Conservation (phyloP, 2,113 vertebrate genomes). For the Tyto alba region DNA sequence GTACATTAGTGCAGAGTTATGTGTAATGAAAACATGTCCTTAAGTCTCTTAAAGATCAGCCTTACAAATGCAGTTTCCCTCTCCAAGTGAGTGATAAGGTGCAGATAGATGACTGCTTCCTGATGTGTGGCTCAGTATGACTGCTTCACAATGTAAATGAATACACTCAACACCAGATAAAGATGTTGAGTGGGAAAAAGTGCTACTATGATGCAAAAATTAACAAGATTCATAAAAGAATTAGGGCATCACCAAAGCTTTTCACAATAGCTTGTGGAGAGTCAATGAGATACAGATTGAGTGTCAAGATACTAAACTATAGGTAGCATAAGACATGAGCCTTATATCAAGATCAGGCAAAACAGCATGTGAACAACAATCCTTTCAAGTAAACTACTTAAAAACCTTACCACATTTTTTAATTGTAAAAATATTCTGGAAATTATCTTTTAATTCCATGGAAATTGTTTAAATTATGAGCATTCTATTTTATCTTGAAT, state of each 20-base stretch:
- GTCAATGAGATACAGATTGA: background rate
- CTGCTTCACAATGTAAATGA: background rate
- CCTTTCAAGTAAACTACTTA: background rate
- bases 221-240: background rate
- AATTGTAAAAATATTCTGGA: background rate
- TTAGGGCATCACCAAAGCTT: background rate
- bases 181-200: background rate
- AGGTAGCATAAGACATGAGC: background rate
- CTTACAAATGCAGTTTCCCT: background rate
- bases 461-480: background rate
- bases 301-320: background rate
- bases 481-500: background rate
- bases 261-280: background rate
- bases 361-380: background rate
- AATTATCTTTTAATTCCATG: background rate
- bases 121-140: background rate
- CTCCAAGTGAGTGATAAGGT: background rate
- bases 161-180: background rate
- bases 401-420: background rate
- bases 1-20: accelerated
- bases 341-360: background rate
- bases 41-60: background rate
- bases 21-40: background rate
- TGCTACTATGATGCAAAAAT: background rate
- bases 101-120: background rate